Conservation (phyloP, 35 echinoderm and acorn worm species). For the Heliocidaris tuberculata region DNA sequence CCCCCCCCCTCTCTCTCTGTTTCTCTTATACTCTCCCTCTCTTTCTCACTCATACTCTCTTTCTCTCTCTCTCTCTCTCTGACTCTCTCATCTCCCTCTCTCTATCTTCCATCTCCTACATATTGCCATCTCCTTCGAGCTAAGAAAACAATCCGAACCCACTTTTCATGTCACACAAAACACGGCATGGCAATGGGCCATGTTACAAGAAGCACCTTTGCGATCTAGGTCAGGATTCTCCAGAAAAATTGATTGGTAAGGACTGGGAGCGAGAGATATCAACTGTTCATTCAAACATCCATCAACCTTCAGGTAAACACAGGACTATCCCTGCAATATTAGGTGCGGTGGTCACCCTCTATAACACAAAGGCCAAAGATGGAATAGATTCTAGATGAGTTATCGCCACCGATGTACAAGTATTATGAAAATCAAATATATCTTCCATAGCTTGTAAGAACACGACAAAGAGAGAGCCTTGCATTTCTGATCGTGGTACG, state of each 20-base stretch:
- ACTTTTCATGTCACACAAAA: neutral
- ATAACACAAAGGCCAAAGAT: neutral
- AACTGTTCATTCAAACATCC: conserved; percentile 11
- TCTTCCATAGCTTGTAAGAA: neutral
- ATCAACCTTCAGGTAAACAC: neutral
- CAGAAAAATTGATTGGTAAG: neutral
- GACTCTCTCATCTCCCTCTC: neutral
- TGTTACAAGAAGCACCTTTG: conserved; percentile 1
- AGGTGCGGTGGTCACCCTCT: neutral
- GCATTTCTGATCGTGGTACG: too few species aligned
- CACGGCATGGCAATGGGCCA: neutral
- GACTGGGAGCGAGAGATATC: neutral
- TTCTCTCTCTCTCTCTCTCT: neutral
- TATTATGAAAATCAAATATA: neutral
- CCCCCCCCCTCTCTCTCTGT: too few species aligned
- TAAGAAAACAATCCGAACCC: neutral
- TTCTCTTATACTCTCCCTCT: neutral
- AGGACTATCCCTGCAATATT: neutral
- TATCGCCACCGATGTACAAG: neutral
- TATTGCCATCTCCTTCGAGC: neutral
- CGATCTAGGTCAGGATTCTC: neutral
- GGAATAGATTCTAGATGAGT: neutral
- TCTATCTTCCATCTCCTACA: neutral
- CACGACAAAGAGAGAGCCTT: neutral
- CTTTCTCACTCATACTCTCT: neutral